phyloP scores from a whole-genome alignment of 2,797 vertebrate species.

The Megaceryle alcyon region DNA sequence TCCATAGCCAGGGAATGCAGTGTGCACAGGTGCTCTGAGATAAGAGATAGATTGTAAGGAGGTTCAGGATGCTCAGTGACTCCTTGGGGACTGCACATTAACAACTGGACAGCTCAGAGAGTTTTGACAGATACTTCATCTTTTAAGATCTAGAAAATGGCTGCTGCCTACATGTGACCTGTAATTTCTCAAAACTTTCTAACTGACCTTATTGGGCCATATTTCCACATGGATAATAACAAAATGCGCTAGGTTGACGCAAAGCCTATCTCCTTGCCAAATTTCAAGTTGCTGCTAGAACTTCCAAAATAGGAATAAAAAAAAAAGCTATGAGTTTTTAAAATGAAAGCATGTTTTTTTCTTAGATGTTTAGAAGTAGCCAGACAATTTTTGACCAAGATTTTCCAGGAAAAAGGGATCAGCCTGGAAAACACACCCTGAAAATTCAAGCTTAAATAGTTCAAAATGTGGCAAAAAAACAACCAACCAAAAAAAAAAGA shows the following conservation, averaged over 20 bases:
- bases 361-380: background rate
- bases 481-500: background rate
- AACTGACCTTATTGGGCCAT: background rate
- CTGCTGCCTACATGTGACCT: background rate
- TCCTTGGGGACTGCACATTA: background rate
- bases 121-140: background rate
- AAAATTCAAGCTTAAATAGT: background rate
- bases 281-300: background rate
- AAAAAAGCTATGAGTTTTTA: background rate
- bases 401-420: conserved; percentile 7
- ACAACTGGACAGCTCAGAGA: background rate
- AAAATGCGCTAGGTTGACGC: background rate
- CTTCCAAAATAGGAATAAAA: background rate
- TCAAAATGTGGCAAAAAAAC: background rate
- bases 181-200: background rate
- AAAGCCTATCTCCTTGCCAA: background rate
- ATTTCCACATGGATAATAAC: background rate
- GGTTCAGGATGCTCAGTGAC: background rate
- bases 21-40: background rate
- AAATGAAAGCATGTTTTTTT: background rate
- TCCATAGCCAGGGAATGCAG: background rate
- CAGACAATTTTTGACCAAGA: background rate
- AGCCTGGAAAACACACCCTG: background rate
- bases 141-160: background rate
- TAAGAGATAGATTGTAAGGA: background rate